A percentile compares a stretch with the other conserved stretches of the same genome.
phyloP scores from a whole-genome alignment of 2,888 invertebrate genomes.

The Drosophila melanocephala region DNA sequence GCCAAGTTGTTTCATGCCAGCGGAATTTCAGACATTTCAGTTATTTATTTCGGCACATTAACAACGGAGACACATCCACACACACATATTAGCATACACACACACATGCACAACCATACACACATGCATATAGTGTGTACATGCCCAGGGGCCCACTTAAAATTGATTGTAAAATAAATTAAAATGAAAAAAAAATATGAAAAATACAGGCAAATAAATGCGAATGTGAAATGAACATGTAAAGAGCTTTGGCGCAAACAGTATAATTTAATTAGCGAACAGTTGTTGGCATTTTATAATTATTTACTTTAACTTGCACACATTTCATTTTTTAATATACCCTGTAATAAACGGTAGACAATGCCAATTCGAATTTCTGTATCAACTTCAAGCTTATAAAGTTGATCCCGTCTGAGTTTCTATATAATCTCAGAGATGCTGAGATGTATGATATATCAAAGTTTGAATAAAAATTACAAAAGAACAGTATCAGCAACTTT shows the following conservation, averaged over 20 bases:
- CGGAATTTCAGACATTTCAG: constrained; percentile 72
- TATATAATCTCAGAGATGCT: background rate
- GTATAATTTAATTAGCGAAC: constrained; percentile 81
- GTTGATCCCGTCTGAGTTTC: fast-evolving
- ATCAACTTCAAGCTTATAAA: fast-evolving
- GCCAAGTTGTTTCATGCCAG: constrained; percentile 60
- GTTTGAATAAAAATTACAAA: background rate
- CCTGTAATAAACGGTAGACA: background rate
- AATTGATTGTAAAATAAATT: constrained; percentile 80
- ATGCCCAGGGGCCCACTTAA: constrained; percentile 55
- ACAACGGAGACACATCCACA: constrained; percentile 54
- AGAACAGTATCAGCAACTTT: background rate
- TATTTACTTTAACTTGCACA: constrained; percentile 59
- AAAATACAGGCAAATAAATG: constrained; percentile 34
- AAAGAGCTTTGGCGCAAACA: constrained; percentile 58
- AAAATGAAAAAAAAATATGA: constrained; percentile 42
- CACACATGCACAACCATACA: constrained; percentile 9
- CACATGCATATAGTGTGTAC: constrained; percentile 23
- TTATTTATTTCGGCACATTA: constrained; percentile 80
- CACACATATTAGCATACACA: constrained; percentile 1
- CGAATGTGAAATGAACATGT: constrained; percentile 56
- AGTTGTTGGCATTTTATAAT: constrained; percentile 66
- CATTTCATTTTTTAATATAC: constrained; percentile 26
- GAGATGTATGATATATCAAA: background rate
- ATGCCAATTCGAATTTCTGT: background rate